Evolutionary conservation across 2,888 invertebrate genomes (phyloP), one percentile per base, ranked within the genome.

Genomic region (Antitype chi): DNA sequence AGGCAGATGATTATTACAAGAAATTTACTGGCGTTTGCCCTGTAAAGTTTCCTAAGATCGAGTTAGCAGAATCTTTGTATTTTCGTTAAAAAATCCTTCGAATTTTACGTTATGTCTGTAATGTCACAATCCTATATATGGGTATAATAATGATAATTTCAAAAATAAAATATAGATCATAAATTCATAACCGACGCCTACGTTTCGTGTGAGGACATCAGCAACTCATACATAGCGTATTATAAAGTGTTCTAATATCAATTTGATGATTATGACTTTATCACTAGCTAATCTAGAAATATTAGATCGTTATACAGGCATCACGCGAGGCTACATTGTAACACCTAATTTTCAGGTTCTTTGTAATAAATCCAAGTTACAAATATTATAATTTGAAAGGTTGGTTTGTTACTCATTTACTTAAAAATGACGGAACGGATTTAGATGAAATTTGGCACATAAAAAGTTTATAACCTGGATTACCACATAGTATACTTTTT

Each of bases 341-440:
- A 78, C 20, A 78, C 17, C 67, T 78, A 0, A 62, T 49, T 57
- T 53, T 64, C 9, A 64, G 38, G 23, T 75, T 70, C 23, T 80
- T 9, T 53, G 11, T 47, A 47, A 47, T 38, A 38, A 38, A 38
- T 38, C 38, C 38, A 5, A 38, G 5, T 38, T 5, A 38, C 6
- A 38, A 38, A 38, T 38, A 38, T 38, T 38, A 38, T 38, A 38
- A 38, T 38, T 38, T 38, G 3, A 38, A 38, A 38, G 38, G 38
- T 5, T 38, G 38, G 38, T 47, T 47, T 47, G 43, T 47, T 11
- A 47, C 43, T 47, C 43, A 47, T 2, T 11, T 13, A 47, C 13
- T 1, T 11, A 47, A 47, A 47, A 47, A 47, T 13, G 43, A 11
- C 43, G 2, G 43, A 47, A 47, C 11, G 11, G 43, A 47, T 47